A percentile compares a stretch with the other conserved stretches of the same genome.
Conservation (phyloP, 2,888 invertebrate species). For the Spilarctia lutea region DNA sequence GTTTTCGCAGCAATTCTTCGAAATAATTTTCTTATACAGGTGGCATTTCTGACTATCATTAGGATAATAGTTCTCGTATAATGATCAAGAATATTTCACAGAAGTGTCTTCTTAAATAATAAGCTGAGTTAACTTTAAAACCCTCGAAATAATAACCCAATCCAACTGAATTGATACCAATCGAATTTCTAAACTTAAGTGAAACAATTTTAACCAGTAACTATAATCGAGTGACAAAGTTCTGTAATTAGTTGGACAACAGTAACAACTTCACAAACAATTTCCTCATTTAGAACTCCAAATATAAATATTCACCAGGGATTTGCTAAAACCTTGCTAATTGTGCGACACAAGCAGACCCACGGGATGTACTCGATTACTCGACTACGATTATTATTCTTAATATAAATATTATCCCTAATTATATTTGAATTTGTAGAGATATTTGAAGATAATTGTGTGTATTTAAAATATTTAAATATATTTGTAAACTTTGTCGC, state of each 20-base stretch:
- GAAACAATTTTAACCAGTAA: background rate
- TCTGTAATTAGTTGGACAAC: background rate
- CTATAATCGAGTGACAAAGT: background rate
- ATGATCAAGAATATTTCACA: no score
- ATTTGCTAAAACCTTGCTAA: background rate
- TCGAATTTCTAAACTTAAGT: background rate
- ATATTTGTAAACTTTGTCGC: no score
- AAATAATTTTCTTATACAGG: no score
- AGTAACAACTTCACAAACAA: background rate
- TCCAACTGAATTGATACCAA: background rate
- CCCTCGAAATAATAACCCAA: no score
- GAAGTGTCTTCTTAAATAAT: no score
- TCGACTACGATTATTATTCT: background rate
- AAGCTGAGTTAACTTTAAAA: no score
- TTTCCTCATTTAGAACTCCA: background rate
- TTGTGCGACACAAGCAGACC: conserved; percentile 2
- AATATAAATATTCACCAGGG: background rate
- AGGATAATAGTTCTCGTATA: no score
- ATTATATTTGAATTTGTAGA: background rate
- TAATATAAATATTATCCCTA: background rate
- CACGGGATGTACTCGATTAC: background rate
- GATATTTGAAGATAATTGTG: background rate
- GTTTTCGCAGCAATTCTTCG: no score
- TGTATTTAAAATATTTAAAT: background rate
- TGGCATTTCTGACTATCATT: no score